These are phyloP conservation scores for Neolamprologus toae DNA, from an alignment of 2,113 vertebrate genomes.

Conservation along the genomic window DNA sequence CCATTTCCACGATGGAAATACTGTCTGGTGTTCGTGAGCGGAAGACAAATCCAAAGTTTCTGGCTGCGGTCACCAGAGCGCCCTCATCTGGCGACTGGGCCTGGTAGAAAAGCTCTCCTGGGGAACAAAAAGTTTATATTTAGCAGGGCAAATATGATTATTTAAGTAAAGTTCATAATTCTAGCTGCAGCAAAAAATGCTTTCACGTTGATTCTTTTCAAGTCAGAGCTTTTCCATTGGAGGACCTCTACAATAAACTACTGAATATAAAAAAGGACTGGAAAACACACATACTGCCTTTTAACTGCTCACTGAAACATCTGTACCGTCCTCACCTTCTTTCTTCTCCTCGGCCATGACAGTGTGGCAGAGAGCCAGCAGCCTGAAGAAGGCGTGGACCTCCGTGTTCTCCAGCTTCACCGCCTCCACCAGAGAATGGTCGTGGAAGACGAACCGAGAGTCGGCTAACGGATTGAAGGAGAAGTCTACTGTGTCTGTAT, in stretches of 20 bases:
- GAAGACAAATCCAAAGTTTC: slow-evolving; percentile 95
- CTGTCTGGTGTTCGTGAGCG: slow-evolving; percentile 83
- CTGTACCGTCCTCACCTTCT: slow-evolving; percentile 66
- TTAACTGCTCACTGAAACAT: not conserved
- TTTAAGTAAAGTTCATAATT: not conserved
- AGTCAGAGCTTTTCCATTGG: accelerated
- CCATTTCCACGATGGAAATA: slow-evolving; percentile 86
- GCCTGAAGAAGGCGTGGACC: slow-evolving; percentile 83
- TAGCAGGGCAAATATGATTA: not conserved
- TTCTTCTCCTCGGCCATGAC: slow-evolving; percentile 91
- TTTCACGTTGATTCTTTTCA: accelerated
- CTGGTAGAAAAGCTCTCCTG: slow-evolving; percentile 85
- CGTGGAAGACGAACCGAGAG: slow-evolving; percentile 83
- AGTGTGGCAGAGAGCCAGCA: slow-evolving; percentile 90
- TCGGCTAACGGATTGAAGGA: slow-evolving; percentile 86
- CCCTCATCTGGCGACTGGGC: slow-evolving; percentile 97
- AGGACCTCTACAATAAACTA: not conserved
- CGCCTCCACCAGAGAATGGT: slow-evolving; percentile 82
- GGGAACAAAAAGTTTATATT: accelerated
- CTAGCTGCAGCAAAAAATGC: not conserved
- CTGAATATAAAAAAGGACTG: not conserved
- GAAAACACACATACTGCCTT: accelerated
- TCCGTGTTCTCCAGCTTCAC: slow-evolving; percentile 73
- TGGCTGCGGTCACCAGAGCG: slow-evolving; percentile 88
- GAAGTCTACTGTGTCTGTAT: slow-evolving; percentile 80